These are phyloP conservation scores for Scaptodrosophila lebanonensis DNA, from an alignment of 1,140 invertebrate species.

Conservation along the genomic window DNA sequence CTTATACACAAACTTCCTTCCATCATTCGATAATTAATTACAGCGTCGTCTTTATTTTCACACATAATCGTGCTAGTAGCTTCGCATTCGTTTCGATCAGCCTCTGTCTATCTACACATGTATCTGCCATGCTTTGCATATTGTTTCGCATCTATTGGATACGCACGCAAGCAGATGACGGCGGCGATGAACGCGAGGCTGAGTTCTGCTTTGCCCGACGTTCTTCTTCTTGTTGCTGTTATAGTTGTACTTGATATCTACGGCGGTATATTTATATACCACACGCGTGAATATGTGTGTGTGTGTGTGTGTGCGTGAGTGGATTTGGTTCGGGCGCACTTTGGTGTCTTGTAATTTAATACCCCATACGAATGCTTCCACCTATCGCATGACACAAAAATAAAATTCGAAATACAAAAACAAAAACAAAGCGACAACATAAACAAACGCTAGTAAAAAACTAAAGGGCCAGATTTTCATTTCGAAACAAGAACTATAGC, in stretches of 20 bases:
- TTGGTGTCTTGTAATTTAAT: slow-evolving; percentile 75
- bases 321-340: slow-evolving; percentile 69
- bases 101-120: slow-evolving; percentile 28
- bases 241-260: too few relatives aligned
- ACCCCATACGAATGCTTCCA: slow-evolving; percentile 64
- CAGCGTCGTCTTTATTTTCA: slow-evolving; percentile 40
- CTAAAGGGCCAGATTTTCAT: too few relatives aligned
- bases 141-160: slow-evolving; percentile 70
- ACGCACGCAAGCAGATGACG: slow-evolving; percentile 44
- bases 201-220: too few relatives aligned
- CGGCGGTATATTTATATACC: slow-evolving; percentile 68
- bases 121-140: slow-evolving; percentile 49
- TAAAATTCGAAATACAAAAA: slow-evolving; percentile 41
- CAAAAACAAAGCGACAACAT: slow-evolving; percentile 44
- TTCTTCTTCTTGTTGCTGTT: too few relatives aligned
- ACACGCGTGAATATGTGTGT: slow-evolving; percentile 14
- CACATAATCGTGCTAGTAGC: slow-evolving; percentile 1
- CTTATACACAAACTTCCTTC: too few relatives aligned
- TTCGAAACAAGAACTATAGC: too few relatives aligned
- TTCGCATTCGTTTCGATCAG: slow-evolving; percentile 4
- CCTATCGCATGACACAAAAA: slow-evolving; percentile 63
- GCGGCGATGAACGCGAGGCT: too few relatives aligned
- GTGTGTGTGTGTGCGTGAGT: slow-evolving; percentile 34
- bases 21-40: slow-evolving; percentile 56
- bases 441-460: slow-evolving; percentile 12